Base-by-base conservation (phyloP, 2,888 invertebrate genomes). In the Stenolophus ochropezus region DNA sequence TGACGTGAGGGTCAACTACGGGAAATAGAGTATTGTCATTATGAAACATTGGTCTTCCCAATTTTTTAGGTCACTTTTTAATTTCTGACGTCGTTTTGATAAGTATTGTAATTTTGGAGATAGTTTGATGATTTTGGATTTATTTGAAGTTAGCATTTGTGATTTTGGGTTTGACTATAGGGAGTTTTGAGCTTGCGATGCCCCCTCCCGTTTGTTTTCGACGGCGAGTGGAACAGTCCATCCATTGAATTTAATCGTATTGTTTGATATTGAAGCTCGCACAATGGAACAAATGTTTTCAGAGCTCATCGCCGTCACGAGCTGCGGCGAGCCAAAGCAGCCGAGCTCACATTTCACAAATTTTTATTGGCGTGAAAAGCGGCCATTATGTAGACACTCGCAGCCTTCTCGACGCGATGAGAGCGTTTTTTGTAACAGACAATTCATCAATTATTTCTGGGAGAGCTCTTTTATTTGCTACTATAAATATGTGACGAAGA, bases 191-290 rank as follows among this genome's bases (percentile, higher is more conserved):
- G 2, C 11, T 42, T 42, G 8, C 56, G 18, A 21, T 21, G 20
- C 21, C 21, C 56, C 20, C 61, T n/a, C 58, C 58, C n/a, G 4
- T 16, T 20, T 20, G 56, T 56, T 56, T 11, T 18, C 6, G 18
- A 4, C n/a, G 21, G 18, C 56, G 23, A 71, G 71, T 27, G 21
- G 80, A 80, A 80, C 80, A 80, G 80, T 49, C 51, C 73, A 20
- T 53, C 80, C 73, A 80, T 80, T 80, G 80, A 80, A 80, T 80
- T 73, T 80, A 80, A 73, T 73, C 58, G 80, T 80, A 80, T 80
- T 80, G 80, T 80, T 80, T 80, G 80, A 80, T 80, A 73, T 73
- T 80, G 80, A 80, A 73, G 80, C 80, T 73, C 73, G 80, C 80
- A 80, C 80, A 80, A 80, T 73, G 73, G 80, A 79, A 79, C 79